phyloP scores from a whole-genome alignment of 1,140 invertebrate genomes.

The Saccostrea cuccullata region DNA sequence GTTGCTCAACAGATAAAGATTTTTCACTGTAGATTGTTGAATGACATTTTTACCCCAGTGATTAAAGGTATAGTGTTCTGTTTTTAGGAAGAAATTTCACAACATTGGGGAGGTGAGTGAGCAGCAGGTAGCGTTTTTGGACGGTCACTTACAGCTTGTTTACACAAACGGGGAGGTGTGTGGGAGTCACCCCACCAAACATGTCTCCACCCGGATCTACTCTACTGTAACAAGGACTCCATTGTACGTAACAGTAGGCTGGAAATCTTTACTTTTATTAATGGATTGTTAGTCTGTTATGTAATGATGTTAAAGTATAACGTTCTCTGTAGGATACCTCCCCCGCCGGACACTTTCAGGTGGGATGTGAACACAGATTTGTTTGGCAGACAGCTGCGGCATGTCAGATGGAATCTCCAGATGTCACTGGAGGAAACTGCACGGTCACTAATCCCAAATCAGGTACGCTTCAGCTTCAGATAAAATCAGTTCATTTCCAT shows the following conservation, averaged over 20 bases:
- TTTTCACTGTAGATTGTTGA: too few relatives aligned
- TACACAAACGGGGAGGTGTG: constrained; percentile 69
- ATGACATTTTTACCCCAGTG: too few relatives aligned
- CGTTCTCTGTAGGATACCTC: constrained; percentile 59
- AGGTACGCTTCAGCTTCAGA: neutral
- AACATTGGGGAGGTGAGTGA: constrained; percentile 65
- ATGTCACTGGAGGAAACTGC: constrained; percentile 63
- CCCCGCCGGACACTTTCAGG: constrained; percentile 64
- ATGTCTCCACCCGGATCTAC: constrained; percentile 61
- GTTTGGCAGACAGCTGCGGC: constrained; percentile 74
- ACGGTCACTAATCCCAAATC: constrained; percentile 61
- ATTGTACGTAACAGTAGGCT: constrained; percentile 45
- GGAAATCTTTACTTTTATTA: too few relatives aligned
- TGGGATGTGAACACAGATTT: constrained; percentile 71
- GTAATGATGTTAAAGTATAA: too few relatives aligned
- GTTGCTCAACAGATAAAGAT: too few relatives aligned
- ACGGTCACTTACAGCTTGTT: constrained; percentile 56
- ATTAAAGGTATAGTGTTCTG: too few relatives aligned
- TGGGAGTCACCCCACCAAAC: constrained; percentile 49
- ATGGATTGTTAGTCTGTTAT: too few relatives aligned
- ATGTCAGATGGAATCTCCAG: constrained; percentile 65
- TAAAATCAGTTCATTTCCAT: too few relatives aligned
- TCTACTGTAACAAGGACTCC: constrained; percentile 60
- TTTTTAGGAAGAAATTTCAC: constrained; percentile 57
- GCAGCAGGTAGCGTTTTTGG: constrained; percentile 52